Evolutionary conservation across 2,113 vertebrate genomes (phyloP).

Genomic region (Paedocypris sp.): DNA sequence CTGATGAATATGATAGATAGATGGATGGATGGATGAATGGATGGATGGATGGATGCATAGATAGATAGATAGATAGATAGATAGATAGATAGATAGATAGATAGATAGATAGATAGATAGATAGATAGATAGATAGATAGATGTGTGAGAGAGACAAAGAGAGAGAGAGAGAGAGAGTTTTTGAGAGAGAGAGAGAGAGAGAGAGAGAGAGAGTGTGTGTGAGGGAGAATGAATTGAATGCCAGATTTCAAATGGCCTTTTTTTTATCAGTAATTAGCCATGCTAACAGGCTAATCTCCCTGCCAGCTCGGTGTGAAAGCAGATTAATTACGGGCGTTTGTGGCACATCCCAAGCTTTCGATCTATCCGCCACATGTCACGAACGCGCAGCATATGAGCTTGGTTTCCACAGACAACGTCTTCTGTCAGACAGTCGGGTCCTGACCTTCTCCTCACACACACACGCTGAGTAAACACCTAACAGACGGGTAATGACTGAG

Average conservation of each 20-base stretch:
- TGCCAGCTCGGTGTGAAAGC: slow-evolving; percentile 50
- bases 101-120: too few relatives aligned
- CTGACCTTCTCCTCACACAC: slow-evolving; percentile 6
- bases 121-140: too few relatives aligned
- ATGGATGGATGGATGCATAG: too few relatives aligned
- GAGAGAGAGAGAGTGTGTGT: slow-evolving; percentile 11
- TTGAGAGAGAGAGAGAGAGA: neutral
- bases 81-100: too few relatives aligned
- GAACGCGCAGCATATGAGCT: slow-evolving; percentile 31
- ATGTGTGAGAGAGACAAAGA: too few relatives aligned
- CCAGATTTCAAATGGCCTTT: slow-evolving; percentile 20
- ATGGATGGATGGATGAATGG: too few relatives aligned
- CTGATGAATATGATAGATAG: too few relatives aligned
- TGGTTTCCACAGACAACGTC: neutral
- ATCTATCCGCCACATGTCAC: slow-evolving; percentile 43
- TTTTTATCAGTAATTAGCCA: slow-evolving; percentile 44
- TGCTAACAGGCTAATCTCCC: slow-evolving; percentile 51
- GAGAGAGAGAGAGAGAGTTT: too few relatives aligned
- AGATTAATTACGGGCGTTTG: slow-evolving; percentile 58
- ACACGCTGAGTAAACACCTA: slow-evolving; percentile 7
- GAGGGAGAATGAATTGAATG: slow-evolving; percentile 2
- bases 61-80: too few relatives aligned
- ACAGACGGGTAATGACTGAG: neutral
- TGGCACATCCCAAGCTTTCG: slow-evolving; percentile 49
- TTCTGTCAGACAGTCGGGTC: slow-evolving; percentile 8